Base-by-base conservation (phyloP, 2,113 vertebrate species). In the Lasiurus cinereus region DNA sequence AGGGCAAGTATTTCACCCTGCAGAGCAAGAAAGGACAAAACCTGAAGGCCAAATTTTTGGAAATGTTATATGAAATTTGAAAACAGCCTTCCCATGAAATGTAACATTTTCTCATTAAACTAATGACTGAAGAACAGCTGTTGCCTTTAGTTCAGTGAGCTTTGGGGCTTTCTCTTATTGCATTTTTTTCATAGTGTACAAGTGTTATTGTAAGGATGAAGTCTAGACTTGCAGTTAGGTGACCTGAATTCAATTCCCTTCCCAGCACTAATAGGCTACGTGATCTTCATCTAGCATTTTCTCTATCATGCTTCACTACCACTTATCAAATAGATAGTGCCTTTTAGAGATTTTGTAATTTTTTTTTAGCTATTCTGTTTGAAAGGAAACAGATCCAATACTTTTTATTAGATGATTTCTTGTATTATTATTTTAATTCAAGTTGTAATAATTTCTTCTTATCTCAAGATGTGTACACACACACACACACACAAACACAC, bases 51-150 rank as follows among this genome's bases (percentile, higher is more conserved):
- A 31, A 12, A 36, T 84, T 94, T 97, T 80, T 87, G 91, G 74
- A 92, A 94, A 95, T 72, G 52, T 72, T 90, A 52, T 66, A 74
- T 88, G 82, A 92, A 96, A 91, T 94, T 93, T 96, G 93, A 94
- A 97, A 97, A 82, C 39, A 96, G 88, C 54, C 92, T 96, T 94
- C 22, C 52, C 83, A 86, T 93, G 94, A 96, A 96, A 96, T 91
- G 73, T 88, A 93, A 95, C 77, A 62, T 90, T 96, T 97, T 96
- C 93, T 97, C 94, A 93, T 96, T 97, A 97, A 96, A 96, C 93
- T 96, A 96, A 97, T 96, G 93, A 93, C 19, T 72, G 46, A 56
- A 86, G 82, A 96, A 92, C 94, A 97, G 94, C 91, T 97, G 96
- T 86, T 96, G 94, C 94, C 52, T 92, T 95, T 83, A 67, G 8